Evolutionary conservation across 1,140 invertebrate genomes (phyloP), one percentile per base, ranked within the genome.

Genomic region (Anthonomus grandis): DNA sequence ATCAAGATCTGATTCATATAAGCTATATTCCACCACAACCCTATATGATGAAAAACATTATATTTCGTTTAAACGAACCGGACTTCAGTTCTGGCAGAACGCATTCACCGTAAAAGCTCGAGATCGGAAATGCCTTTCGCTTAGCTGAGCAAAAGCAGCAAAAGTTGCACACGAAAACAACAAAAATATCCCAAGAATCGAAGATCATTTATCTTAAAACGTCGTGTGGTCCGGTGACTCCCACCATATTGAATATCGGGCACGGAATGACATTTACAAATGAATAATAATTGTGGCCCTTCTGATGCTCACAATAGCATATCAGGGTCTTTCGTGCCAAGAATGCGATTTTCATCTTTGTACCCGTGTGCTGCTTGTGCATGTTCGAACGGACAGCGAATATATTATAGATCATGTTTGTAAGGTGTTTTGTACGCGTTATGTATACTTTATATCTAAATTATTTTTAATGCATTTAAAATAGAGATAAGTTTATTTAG

Each of bases 201-300:
- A 59, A 57, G 57, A 69, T 69, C 67, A 69, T 69, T 69, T 69
- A 69, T 69, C 65, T 67, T 62, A 51, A 9, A 59, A 59, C 61
- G 59, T 67, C 64, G 65, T 69, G 64, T 67, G 67, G 64, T 65
- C 63, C 65, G 65, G 54, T 57, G 60, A 67, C 65, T 66, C 67
- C 67, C 64, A 69, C 65, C 67, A 67, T 69, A 69, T 69, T 69
- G 65, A 69, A 69, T 69, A 69, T 69, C 64, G 67, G 65, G 59
- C 67, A 67, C 61, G 47, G 57, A 54, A 57, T 69, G 67, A 69
- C 67, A 67, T 67, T 67, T 69, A 69, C 67, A 69, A 69, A 69
- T 69, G 67, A 69, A 69, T 69, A 69, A 69, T 69, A 69, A 69
- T 69, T 65, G 64, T 69, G 67, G 46, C 66, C 65, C 64, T 67